phyloP scores from a whole-genome alignment of 2,888 invertebrate genomes.

The Microplitis deprimator region DNA sequence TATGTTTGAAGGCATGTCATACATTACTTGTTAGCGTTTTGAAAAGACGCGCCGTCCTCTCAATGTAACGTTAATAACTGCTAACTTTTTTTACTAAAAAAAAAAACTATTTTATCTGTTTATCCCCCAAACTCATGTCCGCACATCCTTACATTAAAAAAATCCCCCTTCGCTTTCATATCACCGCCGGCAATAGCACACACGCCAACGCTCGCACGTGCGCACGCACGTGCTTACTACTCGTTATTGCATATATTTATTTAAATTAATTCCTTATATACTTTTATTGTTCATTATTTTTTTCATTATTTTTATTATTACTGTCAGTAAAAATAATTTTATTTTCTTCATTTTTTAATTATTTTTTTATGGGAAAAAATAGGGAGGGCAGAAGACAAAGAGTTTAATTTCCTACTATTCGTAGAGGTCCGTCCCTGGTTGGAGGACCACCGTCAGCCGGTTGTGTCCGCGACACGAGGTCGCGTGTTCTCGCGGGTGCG shows the following conservation, averaged over 20 bases:
- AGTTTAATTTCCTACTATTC: background rate
- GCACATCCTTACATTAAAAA: no score
- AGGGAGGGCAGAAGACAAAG: no score
- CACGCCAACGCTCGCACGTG: constrained; percentile 37
- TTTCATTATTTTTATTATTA: no score
- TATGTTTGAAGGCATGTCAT: background rate
- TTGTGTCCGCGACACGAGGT: constrained; percentile 57
- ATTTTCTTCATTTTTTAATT: background rate
- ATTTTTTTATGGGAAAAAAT: no score
- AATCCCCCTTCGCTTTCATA: no score
- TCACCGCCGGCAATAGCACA: constrained; percentile 35
- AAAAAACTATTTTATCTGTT: background rate
- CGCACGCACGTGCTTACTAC: constrained; percentile 36
- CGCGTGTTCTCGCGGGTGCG: constrained; percentile 61
- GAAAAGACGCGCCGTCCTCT: background rate
- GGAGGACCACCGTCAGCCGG: constrained; percentile 26
- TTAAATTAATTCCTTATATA: background rate
- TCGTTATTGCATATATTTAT: background rate
- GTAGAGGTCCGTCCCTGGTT: constrained; percentile 28
- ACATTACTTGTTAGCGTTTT: constrained; percentile 18
- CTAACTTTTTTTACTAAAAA: no score
- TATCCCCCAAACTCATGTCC: background rate
- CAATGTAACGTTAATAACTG: constrained; percentile 10
- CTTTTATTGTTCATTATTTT: background rate
- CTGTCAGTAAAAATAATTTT: background rate